phyloP scores from a whole-genome alignment of 1,140 invertebrate genomes.

The Drosophila ogumai region DNA sequence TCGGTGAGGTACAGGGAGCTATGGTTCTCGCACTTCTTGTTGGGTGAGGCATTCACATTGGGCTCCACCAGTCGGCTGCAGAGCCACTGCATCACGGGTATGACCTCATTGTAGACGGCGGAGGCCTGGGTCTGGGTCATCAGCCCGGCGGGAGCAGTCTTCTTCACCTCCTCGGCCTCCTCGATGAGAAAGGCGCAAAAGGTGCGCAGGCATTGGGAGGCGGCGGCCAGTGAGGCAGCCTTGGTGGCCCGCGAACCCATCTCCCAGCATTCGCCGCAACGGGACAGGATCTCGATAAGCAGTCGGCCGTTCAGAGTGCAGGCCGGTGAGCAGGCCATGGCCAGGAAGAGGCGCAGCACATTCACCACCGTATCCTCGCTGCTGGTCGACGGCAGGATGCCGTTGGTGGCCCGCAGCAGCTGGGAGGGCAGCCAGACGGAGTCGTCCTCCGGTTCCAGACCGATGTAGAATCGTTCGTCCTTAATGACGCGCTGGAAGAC shows the following conservation, averaged over 20 bases:
- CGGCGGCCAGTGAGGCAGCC: conserved; percentile 92
- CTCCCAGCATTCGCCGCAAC: conserved; percentile 90
- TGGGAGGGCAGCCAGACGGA: conserved; percentile 96
- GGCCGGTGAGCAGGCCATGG: conserved; percentile 91
- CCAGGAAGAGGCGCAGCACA: conserved; percentile 89
- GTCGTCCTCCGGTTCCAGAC: conserved; percentile 95
- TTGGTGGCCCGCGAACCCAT: conserved; percentile 91
- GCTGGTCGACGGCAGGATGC: conserved; percentile 90
- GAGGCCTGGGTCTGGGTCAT: conserved; percentile 87
- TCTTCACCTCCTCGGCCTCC: conserved; percentile 84
- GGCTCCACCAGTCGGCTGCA: conserved; percentile 93
- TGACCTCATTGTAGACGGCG: conserved; percentile 95
- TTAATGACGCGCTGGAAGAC: conserved; percentile 92
- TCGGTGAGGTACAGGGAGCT: conserved; percentile 92
- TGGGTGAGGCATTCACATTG: conserved; percentile 85
- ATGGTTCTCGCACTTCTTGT: conserved; percentile 87
- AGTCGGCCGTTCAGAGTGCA: conserved; percentile 92
- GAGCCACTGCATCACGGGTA: conserved; percentile 95
- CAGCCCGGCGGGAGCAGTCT: conserved; percentile 80
- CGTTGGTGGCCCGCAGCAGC: conserved; percentile 92
- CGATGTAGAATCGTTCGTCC: conserved; percentile 96
- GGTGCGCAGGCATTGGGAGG: conserved; percentile 92
- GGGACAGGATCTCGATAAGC: conserved; percentile 90
- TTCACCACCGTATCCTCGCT: conserved; percentile 89
- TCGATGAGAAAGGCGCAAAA: conserved; percentile 91